Conservation (phyloP, 2,888 invertebrate genomes). For the Acleris holmiana region DNA sequence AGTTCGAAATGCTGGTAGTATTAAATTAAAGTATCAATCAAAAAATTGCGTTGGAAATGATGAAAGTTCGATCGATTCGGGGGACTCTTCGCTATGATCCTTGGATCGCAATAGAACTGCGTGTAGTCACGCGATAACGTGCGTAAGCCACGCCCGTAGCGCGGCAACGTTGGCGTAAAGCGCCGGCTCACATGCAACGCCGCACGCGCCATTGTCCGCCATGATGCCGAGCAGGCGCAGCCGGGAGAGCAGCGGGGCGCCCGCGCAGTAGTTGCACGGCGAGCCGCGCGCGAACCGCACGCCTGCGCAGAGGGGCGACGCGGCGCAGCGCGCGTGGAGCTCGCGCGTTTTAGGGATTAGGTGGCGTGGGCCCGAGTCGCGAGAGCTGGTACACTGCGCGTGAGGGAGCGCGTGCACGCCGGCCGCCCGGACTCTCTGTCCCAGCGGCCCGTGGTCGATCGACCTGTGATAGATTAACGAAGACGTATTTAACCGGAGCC, state of each 20-base stretch:
- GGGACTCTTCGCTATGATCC: no score
- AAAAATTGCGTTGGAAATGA: no score
- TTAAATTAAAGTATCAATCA: no score
- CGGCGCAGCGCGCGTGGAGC: slow-evolving; percentile 48
- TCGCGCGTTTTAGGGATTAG: slow-evolving; percentile 41
- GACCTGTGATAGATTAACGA: neutral
- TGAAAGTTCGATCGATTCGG: no score
- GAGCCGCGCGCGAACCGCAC: slow-evolving; percentile 42
- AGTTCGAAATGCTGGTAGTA: no score
- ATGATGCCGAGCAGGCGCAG: slow-evolving; percentile 55
- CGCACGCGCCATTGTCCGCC: slow-evolving; percentile 59
- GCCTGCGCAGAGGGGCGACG: slow-evolving; percentile 31
- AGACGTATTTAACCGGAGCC: no score
- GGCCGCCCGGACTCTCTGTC: slow-evolving; percentile 41
- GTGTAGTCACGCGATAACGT: slow-evolving; percentile 39
- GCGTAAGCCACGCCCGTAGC: slow-evolving; percentile 56
- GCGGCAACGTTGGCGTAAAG: slow-evolving; percentile 59
- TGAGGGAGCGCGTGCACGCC: slow-evolving; percentile 48
- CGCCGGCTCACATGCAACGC: slow-evolving; percentile 62
- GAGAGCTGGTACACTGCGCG: slow-evolving; percentile 41
- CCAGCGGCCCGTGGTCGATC: slow-evolving; percentile 21
- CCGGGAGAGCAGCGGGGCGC: slow-evolving; percentile 61
- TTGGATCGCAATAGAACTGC: no score
- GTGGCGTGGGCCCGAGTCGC: slow-evolving; percentile 50
- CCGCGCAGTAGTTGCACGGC: slow-evolving; percentile 66